Percentiles rank a stretch among this genome's conserved stretches.
Conservation (phyloP, 2,113 vertebrate genomes). For the Peucedramus taeniatus region DNA sequence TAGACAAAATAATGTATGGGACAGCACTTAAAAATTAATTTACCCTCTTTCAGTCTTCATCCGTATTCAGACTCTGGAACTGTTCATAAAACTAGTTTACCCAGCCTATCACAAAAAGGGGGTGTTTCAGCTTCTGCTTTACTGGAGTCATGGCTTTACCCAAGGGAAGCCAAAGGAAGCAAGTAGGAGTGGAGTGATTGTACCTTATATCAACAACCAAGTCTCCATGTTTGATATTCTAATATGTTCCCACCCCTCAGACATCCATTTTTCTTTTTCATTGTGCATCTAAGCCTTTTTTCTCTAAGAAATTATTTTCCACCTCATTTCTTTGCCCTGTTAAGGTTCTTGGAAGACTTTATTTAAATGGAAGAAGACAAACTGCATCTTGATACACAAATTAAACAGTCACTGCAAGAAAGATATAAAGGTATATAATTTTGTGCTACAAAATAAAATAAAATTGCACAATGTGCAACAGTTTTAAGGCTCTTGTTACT, state of each 20-base stretch:
- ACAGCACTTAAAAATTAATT: neutral
- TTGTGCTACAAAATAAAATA: neutral
- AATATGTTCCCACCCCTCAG: neutral
- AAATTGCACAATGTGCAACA: neutral
- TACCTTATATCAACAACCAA: neutral
- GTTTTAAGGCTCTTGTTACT: constrained; percentile 52
- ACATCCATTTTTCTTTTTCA: neutral
- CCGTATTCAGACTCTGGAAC: neutral
- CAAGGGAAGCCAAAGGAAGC: neutral
- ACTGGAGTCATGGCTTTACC: neutral
- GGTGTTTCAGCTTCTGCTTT: neutral
- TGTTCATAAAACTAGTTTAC: neutral
- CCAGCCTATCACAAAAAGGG: neutral
- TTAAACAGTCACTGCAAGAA: neutral
- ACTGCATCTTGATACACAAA: neutral
- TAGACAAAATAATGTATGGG: neutral
- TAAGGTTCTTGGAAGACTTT: neutral
- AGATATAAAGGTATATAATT: constrained; percentile 10
- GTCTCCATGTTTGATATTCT: neutral
- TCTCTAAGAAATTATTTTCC: neutral
- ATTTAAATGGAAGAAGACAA: neutral
- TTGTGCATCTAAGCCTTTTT: neutral
- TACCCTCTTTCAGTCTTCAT: neutral
- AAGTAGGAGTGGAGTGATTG: fast-evolving
- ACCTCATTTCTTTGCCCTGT: neutral